phyloP scores from a whole-genome alignment of 2,113 vertebrate genomes.

The Myxocyprinus asiaticus region DNA sequence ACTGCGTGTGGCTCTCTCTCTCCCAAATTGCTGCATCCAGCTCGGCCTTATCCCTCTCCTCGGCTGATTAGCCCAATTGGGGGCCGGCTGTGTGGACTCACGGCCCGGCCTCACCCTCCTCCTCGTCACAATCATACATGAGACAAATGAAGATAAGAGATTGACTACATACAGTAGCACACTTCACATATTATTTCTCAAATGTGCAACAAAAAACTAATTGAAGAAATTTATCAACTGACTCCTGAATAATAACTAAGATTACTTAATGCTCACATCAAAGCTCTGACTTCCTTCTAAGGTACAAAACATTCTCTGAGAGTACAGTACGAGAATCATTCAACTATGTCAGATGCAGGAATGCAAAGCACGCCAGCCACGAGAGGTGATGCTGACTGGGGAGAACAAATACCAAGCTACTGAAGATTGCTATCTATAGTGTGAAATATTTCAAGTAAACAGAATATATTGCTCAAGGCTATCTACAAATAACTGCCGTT shows the following conservation, averaged over 20 bases:
- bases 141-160: no score
- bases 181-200: neutral
- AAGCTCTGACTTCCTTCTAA: constrained; percentile 21
- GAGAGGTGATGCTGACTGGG: neutral
- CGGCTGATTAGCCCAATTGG: no score
- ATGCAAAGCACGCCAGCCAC: neutral
- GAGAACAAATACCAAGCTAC: neutral
- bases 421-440: neutral
- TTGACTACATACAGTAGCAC: neutral
- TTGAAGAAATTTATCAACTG: constrained; percentile 18
- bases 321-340: constrained; percentile 15
- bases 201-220: neutral
- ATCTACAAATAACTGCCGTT: neutral
- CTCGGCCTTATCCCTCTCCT: no score
- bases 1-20: no score
- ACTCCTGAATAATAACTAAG: constrained; percentile 28
- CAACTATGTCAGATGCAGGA: constrained; percentile 19
- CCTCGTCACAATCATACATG: no score
- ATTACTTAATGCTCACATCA: constrained; percentile 36
- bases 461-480: neutral
- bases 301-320: constrained; percentile 14
- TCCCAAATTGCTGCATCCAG: no score
- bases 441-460: constrained; percentile 19
- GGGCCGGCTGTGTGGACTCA: no score
- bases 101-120: no score